These are phyloP conservation scores for Bos taurus DNA, from an alignment of 2,113 vertebrate species.

Conservation along the genomic window DNA sequence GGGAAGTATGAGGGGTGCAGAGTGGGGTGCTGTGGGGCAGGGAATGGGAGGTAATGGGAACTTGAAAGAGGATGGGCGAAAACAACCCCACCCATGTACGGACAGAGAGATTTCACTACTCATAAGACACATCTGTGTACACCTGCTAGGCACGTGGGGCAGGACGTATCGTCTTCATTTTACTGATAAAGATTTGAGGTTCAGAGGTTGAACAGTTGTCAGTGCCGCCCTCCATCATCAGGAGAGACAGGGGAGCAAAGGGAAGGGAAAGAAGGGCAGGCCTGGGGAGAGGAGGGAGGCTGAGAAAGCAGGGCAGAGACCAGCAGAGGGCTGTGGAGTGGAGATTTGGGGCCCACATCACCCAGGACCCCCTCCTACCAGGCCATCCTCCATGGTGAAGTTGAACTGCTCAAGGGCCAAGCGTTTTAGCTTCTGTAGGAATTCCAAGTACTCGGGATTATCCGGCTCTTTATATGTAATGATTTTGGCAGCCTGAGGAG, in stretches of 20 bases:
- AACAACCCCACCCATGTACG: fast-evolving
- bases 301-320: background rate
- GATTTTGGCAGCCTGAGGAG: slow-evolving; percentile 90
- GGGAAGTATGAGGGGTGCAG: background rate
- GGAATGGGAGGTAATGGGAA: background rate
- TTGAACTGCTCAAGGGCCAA: slow-evolving; percentile 85
- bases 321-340: background rate
- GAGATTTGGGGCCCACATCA: background rate
- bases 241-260: background rate
- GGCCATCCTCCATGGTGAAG: slow-evolving; percentile 87
- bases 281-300: background rate
- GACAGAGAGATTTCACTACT: background rate
- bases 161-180: fast-evolving
- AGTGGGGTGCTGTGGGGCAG: fast-evolving
- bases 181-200: background rate
- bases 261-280: background rate
- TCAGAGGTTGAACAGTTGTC: background rate
- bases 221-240: background rate
- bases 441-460: slow-evolving; percentile 87
- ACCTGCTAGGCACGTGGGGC: background rate
- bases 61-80: background rate
- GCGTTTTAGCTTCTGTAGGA: slow-evolving; percentile 83
- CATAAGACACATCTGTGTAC: background rate
- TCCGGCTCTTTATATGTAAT: slow-evolving; percentile 92
- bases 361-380: slow-evolving; percentile 81